Conservation (phyloP, 1,140 invertebrate species). For the Solenopsis fugax region DNA sequence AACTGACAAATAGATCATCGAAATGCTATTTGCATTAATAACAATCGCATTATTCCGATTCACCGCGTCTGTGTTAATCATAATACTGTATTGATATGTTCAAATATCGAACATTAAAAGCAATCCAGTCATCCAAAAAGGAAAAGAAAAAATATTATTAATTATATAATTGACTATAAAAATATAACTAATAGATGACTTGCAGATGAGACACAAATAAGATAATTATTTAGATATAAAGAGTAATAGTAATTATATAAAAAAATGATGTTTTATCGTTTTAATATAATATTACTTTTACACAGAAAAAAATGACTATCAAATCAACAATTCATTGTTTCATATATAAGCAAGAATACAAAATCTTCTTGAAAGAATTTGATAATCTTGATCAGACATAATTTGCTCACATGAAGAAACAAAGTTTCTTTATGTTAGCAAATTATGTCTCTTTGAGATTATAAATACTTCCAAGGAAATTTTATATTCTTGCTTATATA, state of each 20-base stretch:
- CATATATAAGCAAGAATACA: too few relatives aligned
- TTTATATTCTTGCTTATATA: too few relatives aligned
- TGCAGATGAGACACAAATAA: not conserved
- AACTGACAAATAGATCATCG: not conserved
- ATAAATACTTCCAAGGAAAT: too few relatives aligned
- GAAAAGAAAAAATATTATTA: not conserved
- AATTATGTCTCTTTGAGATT: too few relatives aligned
- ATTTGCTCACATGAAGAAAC: too few relatives aligned
- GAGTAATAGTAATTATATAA: not conserved
- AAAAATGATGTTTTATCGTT: not conserved
- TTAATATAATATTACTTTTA: not conserved
- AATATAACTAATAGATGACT: too few relatives aligned
- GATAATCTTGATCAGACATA: too few relatives aligned
- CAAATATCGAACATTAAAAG: not conserved
- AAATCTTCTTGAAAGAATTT: too few relatives aligned
- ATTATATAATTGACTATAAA: not conserved
- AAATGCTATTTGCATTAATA: constrained; percentile 13
- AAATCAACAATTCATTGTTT: too few relatives aligned
- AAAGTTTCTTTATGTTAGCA: too few relatives aligned
- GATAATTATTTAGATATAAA: not conserved
- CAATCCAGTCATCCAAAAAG: not conserved
- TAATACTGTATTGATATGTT: not conserved
- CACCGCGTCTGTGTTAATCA: not conserved
- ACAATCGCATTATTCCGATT: not conserved
- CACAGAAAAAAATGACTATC: too few relatives aligned